Conservation (phyloP, 2,797 vertebrate species). For the Okamejei kenojei region DNA sequence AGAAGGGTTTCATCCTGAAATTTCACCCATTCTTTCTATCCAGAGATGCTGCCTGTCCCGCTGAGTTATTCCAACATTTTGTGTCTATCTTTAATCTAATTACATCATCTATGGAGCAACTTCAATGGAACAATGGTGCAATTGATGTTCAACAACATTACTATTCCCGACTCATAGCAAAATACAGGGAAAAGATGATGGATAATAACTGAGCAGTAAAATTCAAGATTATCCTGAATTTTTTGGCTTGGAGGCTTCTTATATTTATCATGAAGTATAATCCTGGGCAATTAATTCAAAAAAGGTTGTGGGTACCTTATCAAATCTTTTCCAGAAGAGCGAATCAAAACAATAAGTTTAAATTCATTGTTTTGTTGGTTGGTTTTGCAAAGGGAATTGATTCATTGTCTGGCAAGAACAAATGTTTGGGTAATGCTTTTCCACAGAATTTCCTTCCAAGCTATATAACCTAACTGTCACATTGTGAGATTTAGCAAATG, state of each 20-base stretch:
- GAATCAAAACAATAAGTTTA: neutral
- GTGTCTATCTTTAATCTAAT: neutral
- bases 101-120: neutral
- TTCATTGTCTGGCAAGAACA: neutral
- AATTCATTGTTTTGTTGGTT: neutral
- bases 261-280: neutral
- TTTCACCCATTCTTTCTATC: no score
- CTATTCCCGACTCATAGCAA: neutral
- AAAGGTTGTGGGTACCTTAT: neutral
- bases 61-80: no score
- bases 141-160: neutral
- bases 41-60: no score
- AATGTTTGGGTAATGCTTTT: neutral
- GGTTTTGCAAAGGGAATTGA: neutral
- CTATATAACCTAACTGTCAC: neutral
- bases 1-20: no score
- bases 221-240: neutral
- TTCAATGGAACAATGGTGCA: neutral
- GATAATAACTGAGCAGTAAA: neutral
- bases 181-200: neutral
- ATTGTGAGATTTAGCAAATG: constrained; percentile 8
- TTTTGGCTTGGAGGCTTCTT: neutral
- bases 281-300: neutral
- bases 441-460: neutral
- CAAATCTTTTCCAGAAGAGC: neutral